These are phyloP conservation scores for Ophiodon elongatus DNA, from an alignment of 2,113 vertebrate genomes.

Conservation along the genomic window DNA sequence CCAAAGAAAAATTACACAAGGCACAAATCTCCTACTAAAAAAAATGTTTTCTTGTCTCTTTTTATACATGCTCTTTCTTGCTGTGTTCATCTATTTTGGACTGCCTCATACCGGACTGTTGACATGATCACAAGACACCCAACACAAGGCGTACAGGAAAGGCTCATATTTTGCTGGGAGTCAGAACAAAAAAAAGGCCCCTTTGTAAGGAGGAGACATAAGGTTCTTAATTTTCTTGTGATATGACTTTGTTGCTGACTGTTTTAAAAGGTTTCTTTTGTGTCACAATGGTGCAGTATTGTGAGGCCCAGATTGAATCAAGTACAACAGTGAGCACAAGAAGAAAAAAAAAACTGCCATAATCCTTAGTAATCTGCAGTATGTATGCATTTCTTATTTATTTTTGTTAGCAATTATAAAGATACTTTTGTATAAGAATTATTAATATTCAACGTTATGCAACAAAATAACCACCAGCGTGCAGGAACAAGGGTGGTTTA, in stretches of 20 bases:
- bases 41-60: constrained; percentile 26
- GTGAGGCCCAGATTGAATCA: background rate
- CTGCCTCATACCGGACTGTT: constrained; percentile 30
- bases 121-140: constrained; percentile 72
- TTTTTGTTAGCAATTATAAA: background rate
- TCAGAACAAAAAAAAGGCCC: constrained; percentile 64
- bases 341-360: constrained; percentile 32
- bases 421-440: background rate
- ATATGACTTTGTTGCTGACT: constrained; percentile 49
- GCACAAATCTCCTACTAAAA: constrained; percentile 30
- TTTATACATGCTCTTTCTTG: constrained; percentile 35
- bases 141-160: constrained; percentile 57
- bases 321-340: constrained; percentile 28
- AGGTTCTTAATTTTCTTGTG: constrained; percentile 51
- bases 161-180: constrained; percentile 63
- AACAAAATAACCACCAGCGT: background rate
- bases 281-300: background rate
- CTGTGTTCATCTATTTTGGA: constrained; percentile 58
- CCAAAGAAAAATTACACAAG: constrained; percentile 63
- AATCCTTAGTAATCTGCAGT: constrained; percentile 1
- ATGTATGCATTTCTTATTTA: constrained; percentile 18
- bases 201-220: constrained; percentile 60
- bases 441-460: constrained; percentile 1
- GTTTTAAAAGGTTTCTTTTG: constrained; percentile 44
- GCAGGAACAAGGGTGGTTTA: constrained; percentile 14